phyloP scores from a whole-genome alignment of 2,113 vertebrate species.

The Archilochus colubris region DNA sequence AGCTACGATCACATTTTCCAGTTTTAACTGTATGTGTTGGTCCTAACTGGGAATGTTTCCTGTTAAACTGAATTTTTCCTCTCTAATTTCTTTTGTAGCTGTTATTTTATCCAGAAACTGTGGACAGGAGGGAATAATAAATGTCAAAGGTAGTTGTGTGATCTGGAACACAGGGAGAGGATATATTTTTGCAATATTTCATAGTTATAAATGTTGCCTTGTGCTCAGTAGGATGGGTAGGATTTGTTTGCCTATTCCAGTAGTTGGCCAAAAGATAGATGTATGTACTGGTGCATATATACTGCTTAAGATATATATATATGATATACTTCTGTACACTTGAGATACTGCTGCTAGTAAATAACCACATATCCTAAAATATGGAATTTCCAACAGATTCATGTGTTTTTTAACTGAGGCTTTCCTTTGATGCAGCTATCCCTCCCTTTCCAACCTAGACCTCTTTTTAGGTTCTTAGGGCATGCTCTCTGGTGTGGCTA shows the following conservation, averaged over 20 bases:
- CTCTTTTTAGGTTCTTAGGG: neutral
- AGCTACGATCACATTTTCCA: conserved; percentile 72
- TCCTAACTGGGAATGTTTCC: conserved; percentile 28
- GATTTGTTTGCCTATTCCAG: neutral
- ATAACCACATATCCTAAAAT: neutral
- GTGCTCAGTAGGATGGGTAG: neutral
- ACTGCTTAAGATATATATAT: too few species aligned
- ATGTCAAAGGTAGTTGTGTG: neutral
- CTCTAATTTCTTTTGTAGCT: neutral
- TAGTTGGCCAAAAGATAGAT: neutral
- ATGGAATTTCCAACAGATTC: neutral
- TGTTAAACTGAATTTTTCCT: conserved; percentile 12
- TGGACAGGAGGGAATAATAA: neutral
- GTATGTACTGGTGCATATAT: neutral
- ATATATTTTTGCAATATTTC: neutral
- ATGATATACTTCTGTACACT: neutral
- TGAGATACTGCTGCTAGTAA: neutral
- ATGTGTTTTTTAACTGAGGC: neutral
- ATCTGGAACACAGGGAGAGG: neutral
- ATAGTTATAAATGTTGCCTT: neutral
- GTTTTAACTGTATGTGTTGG: conserved; percentile 35
- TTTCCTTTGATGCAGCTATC: neutral
- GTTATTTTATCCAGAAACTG: neutral
- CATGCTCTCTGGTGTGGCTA: neutral
- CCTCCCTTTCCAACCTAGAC: neutral